These are phyloP conservation scores for Rhinichthys osculus DNA, from an alignment of 2,797 vertebrate genomes.

Conservation along the genomic window DNA sequence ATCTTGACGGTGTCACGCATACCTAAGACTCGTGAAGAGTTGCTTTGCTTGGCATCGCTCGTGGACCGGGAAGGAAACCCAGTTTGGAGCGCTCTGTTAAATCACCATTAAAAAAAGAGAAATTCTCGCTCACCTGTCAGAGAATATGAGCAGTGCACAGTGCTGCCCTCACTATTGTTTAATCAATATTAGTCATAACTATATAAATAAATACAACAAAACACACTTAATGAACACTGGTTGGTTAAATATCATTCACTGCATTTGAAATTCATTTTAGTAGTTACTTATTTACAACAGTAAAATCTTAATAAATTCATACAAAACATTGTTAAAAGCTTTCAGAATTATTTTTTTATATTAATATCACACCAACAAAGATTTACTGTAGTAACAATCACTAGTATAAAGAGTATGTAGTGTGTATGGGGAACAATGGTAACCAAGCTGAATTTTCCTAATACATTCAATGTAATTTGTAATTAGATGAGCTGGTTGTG, in stretches of 20 bases:
- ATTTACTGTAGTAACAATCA: not conserved
- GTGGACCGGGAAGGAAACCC: slow-evolving; percentile 18
- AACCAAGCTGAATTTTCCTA: not conserved
- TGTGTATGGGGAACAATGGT: not conserved
- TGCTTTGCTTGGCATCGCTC: slow-evolving; percentile 55
- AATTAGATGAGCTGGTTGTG: not conserved
- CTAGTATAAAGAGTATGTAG: not conserved
- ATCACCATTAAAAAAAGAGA: slow-evolving; percentile 10
- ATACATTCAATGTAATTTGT: not conserved
- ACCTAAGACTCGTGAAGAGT: slow-evolving; percentile 22
- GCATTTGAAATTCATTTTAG: not conserved
- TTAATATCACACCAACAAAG: not conserved
- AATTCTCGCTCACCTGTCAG: slow-evolving; percentile 33
- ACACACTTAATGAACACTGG: not conserved
- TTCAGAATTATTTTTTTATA: too few relatives aligned
- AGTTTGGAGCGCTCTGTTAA: slow-evolving; percentile 31
- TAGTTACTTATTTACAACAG: not conserved
- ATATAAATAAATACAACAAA: not conserved
- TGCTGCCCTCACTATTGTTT: not conserved
- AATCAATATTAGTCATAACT: not conserved
- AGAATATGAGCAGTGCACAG: not conserved
- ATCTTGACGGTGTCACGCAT: slow-evolving; percentile 42
- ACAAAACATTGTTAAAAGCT: too few relatives aligned
- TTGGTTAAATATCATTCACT: not conserved
- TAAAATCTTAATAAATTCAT: not conserved